phyloP scores from a whole-genome alignment of 2,797 vertebrate species.

The Pitangus sulphuratus region DNA sequence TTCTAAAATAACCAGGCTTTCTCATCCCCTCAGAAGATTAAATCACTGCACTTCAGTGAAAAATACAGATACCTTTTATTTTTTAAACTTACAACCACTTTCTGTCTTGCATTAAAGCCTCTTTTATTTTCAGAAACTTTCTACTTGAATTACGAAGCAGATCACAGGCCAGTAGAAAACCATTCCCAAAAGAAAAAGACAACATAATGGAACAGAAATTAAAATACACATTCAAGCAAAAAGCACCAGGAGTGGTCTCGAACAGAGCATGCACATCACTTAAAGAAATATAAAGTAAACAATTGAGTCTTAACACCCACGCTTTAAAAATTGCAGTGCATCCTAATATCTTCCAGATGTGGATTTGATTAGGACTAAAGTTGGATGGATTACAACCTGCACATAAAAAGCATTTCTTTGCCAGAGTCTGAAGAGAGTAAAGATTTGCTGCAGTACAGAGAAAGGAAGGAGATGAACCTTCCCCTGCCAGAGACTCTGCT shows the following conservation, averaged over 20 bases:
- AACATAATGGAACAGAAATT: slow-evolving; percentile 26
- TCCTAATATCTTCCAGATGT: slow-evolving; percentile 25
- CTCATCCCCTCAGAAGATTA: background rate
- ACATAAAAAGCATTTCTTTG: background rate
- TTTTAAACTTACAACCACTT: background rate
- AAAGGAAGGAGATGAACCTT: background rate
- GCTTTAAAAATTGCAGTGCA: background rate
- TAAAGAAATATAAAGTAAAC: background rate
- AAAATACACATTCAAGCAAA: background rate
- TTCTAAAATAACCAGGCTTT: slow-evolving; percentile 17
- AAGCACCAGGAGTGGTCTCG: background rate
- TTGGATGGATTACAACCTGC: background rate
- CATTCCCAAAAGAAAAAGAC: slow-evolving; percentile 14
- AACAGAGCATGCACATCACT: background rate
- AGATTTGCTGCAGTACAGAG: background rate
- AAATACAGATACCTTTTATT: background rate
- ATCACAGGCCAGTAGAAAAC: slow-evolving; percentile 1
- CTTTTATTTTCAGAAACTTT: slow-evolving; percentile 21
- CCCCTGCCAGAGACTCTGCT: background rate
- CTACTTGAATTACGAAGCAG: background rate
- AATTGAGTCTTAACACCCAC: background rate
- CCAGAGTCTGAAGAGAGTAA: background rate
- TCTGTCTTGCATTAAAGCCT: slow-evolving; percentile 16
- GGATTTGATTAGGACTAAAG: background rate
- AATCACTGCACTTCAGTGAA: background rate